Evolutionary conservation across 2,113 vertebrate genomes (phyloP).

Genomic region (Psilopogon haemacephalus): DNA sequence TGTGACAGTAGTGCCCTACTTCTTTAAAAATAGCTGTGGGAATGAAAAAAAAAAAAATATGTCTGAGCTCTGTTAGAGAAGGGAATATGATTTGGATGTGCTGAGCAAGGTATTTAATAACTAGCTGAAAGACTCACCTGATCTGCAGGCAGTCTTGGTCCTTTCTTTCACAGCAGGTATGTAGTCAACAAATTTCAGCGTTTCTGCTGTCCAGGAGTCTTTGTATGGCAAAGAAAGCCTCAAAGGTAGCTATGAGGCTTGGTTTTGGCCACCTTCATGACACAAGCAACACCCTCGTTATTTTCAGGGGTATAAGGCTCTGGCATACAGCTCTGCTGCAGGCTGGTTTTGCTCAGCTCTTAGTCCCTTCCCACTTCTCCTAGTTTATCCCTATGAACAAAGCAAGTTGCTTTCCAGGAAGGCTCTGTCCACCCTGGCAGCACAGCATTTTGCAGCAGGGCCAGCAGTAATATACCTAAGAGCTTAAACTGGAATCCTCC

Average conservation of each 20-base stretch:
- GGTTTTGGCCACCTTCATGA: neutral
- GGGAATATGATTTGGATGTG: neutral
- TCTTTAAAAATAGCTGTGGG: neutral
- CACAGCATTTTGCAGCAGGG: neutral
- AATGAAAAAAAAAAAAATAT: neutral
- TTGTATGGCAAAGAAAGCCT: neutral
- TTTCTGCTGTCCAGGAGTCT: neutral
- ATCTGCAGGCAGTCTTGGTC: neutral
- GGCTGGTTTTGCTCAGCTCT: neutral
- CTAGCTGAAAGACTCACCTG: neutral
- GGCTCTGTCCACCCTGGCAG: neutral
- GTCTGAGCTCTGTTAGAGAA: neutral
- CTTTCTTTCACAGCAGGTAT: neutral
- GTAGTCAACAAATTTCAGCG: neutral
- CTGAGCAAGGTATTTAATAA: neutral
- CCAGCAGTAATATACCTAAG: neutral
- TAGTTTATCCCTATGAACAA: neutral
- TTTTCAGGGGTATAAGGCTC: neutral
- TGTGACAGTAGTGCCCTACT: neutral
- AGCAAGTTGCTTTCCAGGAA: neutral
- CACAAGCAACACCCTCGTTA: accelerated
- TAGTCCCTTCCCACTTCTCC: too few relatives aligned
- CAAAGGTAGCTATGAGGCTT: neutral
- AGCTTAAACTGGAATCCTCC: neutral
- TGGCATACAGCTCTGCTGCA: neutral